These are phyloP conservation scores for Polia nebulosa DNA, from an alignment of 2,888 invertebrate genomes.

Conservation along the genomic window DNA sequence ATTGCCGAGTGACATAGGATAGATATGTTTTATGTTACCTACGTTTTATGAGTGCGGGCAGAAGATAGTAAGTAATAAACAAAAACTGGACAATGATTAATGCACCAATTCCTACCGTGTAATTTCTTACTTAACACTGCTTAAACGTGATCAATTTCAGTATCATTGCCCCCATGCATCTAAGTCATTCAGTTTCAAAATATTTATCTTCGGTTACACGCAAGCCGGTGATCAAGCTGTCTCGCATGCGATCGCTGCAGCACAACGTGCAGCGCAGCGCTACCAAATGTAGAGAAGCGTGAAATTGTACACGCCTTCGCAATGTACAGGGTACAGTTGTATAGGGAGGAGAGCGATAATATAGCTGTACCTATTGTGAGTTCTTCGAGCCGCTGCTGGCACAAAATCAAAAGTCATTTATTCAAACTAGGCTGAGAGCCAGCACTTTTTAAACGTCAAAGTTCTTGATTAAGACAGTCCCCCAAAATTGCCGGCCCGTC, in stretches of 20 bases:
- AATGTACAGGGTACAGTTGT: slow-evolving; percentile 44
- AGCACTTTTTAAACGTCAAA: too few species aligned
- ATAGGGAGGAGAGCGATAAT: slow-evolving; percentile 29
- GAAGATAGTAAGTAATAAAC: not conserved
- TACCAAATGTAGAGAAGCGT: slow-evolving; percentile 69
- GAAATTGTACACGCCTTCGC: slow-evolving; percentile 74
- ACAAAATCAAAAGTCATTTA: too few species aligned
- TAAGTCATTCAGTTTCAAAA: slow-evolving; percentile 61
- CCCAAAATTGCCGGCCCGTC: too few species aligned
- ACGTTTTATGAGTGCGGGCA: too few species aligned
- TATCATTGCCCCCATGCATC: slow-evolving; percentile 44
- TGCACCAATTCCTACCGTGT: not conserved
- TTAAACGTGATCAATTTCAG: slow-evolving; percentile 28
- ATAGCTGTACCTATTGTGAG: too few species aligned
- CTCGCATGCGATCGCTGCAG: slow-evolving; percentile 69
- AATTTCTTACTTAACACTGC: slow-evolving; percentile 23
- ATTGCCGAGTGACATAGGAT: not conserved
- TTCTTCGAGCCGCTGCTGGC: too few species aligned
- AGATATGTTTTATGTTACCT: not conserved
- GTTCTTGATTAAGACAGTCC: too few species aligned
- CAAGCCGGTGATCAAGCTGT: slow-evolving; percentile 65
- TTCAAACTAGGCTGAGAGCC: too few species aligned
- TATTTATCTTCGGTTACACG: slow-evolving; percentile 55
- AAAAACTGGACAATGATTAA: slow-evolving; percentile 6
- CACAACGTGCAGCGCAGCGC: slow-evolving; percentile 67